phyloP scores from a whole-genome alignment of 2,888 invertebrate species.

The Cosmia pyralina region DNA sequence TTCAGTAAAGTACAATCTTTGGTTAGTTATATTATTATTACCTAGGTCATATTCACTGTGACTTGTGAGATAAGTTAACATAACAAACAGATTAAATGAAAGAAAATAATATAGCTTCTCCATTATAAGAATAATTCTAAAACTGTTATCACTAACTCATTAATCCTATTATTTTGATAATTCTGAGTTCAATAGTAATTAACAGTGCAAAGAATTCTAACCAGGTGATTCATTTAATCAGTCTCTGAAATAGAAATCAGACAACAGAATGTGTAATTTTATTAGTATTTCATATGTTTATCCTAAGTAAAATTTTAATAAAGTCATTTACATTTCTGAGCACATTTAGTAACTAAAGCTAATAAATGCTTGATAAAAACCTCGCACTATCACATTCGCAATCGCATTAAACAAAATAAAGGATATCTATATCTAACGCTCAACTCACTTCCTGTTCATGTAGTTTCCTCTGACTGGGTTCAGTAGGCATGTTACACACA shows the following conservation, averaged over 20 bases:
- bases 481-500: slow-evolving; percentile 94
- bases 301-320: fast-evolving
- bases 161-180: slow-evolving; percentile 7
- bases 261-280: neutral
- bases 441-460: slow-evolving; percentile 92
- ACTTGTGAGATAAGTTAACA: neutral
- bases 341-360: neutral
- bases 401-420: neutral
- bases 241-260: neutral
- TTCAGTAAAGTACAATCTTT: neutral
- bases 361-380: neutral
- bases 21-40: neutral
- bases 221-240: neutral
- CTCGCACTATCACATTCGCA: neutral
- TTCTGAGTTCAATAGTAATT: neutral
- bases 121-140: neutral
- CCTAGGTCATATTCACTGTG: neutral
- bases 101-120: neutral
- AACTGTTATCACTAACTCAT: slow-evolving; percentile 8
- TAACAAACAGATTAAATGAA: slow-evolving; percentile 1
- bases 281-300: too few relatives aligned
- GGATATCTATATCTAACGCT: neutral
- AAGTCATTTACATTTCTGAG: neutral
- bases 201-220: neutral
- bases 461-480: slow-evolving; percentile 93